These are phyloP conservation scores for Peucedramus taeniatus DNA, from an alignment of 2,113 vertebrate genomes.

Conservation along the genomic window DNA sequence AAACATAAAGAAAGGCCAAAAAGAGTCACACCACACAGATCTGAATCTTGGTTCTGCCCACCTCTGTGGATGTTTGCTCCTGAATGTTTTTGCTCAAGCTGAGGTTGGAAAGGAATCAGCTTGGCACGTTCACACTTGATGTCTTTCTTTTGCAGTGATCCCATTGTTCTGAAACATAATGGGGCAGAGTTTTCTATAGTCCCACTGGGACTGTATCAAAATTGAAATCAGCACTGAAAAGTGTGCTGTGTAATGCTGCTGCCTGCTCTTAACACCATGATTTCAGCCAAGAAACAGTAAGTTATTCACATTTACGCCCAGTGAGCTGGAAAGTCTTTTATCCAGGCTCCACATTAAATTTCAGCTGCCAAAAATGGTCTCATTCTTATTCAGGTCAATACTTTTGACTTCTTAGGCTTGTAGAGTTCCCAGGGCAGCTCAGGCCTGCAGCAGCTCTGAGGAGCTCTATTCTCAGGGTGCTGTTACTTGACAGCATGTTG, in stretches of 20 bases:
- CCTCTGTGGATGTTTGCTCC: background rate
- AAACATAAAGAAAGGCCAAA: background rate
- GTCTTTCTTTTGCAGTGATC: slow-evolving; percentile 61
- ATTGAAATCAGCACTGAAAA: slow-evolving; percentile 75
- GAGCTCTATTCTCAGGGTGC: background rate
- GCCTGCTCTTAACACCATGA: slow-evolving; percentile 39
- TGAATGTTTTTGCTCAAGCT: background rate
- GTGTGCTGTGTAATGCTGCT: slow-evolving; percentile 44
- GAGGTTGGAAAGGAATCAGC: slow-evolving; percentile 14
- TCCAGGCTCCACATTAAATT: slow-evolving; percentile 56
- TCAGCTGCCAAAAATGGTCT: slow-evolving; percentile 66
- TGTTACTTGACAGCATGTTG: slow-evolving; percentile 15
- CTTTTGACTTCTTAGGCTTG: slow-evolving; percentile 14
- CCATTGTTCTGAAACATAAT: slow-evolving; percentile 76
- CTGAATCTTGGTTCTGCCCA: background rate
- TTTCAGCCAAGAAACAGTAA: slow-evolving; percentile 63
- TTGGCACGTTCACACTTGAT: slow-evolving; percentile 14
- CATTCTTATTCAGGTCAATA: slow-evolving; percentile 65
- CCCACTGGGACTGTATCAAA: slow-evolving; percentile 67
- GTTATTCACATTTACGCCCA: slow-evolving; percentile 64
- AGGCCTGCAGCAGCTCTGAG: slow-evolving; percentile 10
- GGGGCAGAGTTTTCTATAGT: slow-evolving; percentile 64
- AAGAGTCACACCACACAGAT: background rate
- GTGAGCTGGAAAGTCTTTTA: slow-evolving; percentile 44
- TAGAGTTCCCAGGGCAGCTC: slow-evolving; percentile 4